Base-by-base conservation (phyloP, 1,140 invertebrate genomes). In the Eciton burchellii region DNA sequence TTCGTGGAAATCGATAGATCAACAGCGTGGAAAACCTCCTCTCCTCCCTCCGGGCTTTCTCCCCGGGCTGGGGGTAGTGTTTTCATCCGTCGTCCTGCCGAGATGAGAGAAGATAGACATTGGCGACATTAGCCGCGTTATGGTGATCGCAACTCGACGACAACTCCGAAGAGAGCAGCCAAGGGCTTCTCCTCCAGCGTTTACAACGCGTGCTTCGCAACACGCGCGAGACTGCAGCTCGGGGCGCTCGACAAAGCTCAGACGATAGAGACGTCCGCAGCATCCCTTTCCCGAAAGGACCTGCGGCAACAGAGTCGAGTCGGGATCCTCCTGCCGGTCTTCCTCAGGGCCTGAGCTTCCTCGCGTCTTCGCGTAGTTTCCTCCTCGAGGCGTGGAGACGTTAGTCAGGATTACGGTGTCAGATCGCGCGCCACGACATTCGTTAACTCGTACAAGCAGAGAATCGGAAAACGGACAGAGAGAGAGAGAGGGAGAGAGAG, bases 381-480 rank as follows among this genome's bases (percentile, higher is more conserved):
- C 57, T 60, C 57, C 63, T 54, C 52, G 72, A 70, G 68, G 79
- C 24, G 65, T n/a, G n/a, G n/a, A n/a, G 14, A 76, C 86, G 84
- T 89, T 89, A 86, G 88, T 89, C 88, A 89, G 85, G 88, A 89
- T 89, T 89, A 89, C 74, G 85, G 85, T 84, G 83, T 66, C 11
- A 68, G 49, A 54, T 68, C 49, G 59, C 72, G 65, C 68, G 66
- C 41, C 54, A 43, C 49, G 76, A 86, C 82, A 89, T 88, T 89
- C 84, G 84, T 89, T 86, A 86, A 77, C 71, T 73, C 83, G 76
- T 74, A 68, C 85, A 84, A 57, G 85, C 65, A 84, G 74, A n/a
- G n/a, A n/a, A n/a, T 84, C 65, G 24, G 43, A 43, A 14, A 56
- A 6, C 35, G 35, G 54, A 16, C 24, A 35, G n/a, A 19, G 59